phyloP scores from a whole-genome alignment of 2,113 vertebrate species.

The Mixornis gularis region DNA sequence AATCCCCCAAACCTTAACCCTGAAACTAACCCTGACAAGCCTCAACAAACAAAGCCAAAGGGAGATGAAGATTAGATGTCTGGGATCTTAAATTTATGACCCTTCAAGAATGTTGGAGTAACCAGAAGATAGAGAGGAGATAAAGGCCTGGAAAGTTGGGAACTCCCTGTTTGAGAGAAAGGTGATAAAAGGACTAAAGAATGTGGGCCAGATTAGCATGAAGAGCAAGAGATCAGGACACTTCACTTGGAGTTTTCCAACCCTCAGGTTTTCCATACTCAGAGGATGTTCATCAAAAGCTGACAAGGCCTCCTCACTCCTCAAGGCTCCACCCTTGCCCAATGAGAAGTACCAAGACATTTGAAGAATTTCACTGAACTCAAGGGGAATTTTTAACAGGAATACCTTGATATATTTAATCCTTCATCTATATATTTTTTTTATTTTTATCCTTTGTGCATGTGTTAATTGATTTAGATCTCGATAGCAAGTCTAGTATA shows the following conservation, averaged over 20 bases:
- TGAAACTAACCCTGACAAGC: background rate
- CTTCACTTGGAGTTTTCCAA: background rate
- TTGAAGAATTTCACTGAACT: background rate
- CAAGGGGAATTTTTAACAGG: background rate
- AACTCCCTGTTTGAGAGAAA: background rate
- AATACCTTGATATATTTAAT: background rate
- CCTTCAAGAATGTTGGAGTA: background rate
- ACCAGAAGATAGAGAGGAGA: background rate
- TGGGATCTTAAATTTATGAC: background rate
- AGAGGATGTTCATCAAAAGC: background rate
- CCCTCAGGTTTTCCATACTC: background rate
- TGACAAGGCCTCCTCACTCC: background rate
- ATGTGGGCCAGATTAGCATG: background rate
- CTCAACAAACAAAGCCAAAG: background rate
- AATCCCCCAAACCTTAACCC: background rate
- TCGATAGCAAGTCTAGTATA: background rate
- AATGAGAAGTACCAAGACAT: background rate
- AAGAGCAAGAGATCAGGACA: background rate
- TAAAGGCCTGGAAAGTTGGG: background rate
- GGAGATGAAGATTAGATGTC: background rate
- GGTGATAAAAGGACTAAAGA: background rate
- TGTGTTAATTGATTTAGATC: background rate
- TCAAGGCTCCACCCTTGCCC: background rate
- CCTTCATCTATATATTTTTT: background rate
- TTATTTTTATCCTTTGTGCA: background rate